Evolutionary conservation across 2,797 vertebrate genomes (phyloP).

Genomic region (Poecilia velifera): DNA sequence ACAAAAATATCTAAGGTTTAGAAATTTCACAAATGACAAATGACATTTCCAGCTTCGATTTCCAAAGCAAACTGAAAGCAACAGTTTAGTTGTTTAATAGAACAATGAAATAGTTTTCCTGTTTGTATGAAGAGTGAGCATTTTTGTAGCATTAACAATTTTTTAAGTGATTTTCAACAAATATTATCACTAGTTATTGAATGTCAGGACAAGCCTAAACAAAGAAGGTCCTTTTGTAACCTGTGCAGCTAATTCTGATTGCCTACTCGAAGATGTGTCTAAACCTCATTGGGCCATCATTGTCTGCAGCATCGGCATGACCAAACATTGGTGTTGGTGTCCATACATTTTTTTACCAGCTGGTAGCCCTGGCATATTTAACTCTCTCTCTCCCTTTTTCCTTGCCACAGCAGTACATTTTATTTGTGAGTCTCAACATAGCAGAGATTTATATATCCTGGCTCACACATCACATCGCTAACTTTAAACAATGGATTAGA

Average conservation of each 20-base stretch:
- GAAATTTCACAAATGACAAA: not conserved
- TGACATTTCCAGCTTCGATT: not conserved
- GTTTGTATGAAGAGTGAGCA: conserved; percentile 91
- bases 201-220: conserved; percentile 89
- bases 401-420: conserved; percentile 90
- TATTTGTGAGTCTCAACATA: conserved; percentile 75
- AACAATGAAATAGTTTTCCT: conserved; percentile 78
- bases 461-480: not conserved
- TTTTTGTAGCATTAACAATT: conserved; percentile 97
- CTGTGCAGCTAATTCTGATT: conserved; percentile 89
- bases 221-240: conserved; percentile 96
- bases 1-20: not conserved
- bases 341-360: conserved; percentile 86
- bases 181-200: conserved; percentile 92
- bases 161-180: conserved; percentile 93
- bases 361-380: conserved; percentile 89
- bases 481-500: not conserved
- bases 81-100: conserved; percentile 54
- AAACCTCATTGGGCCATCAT: conserved; percentile 83
- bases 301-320: conserved; percentile 91
- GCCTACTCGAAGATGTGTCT: conserved; percentile 92
- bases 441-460: not conserved
- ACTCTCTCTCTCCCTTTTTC: conserved; percentile 85
- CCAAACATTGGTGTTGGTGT: conserved; percentile 90
- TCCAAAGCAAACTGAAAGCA: not conserved